Base-by-base conservation (phyloP, 2,797 vertebrate genomes). In the Propithecus perrieri region DNA sequence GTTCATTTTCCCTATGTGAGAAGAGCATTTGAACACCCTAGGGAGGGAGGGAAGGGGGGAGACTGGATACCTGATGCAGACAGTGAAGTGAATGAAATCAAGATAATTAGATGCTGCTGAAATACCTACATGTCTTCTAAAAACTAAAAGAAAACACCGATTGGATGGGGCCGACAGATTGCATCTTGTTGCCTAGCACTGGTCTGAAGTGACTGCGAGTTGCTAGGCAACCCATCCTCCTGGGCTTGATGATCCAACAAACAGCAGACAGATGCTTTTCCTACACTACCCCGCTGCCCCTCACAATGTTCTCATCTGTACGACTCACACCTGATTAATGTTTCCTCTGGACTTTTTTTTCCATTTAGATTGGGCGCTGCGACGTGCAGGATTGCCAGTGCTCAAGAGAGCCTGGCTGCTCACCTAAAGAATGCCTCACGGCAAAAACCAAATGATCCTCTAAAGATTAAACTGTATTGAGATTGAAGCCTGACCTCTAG, bases 161-260 rank as follows among this genome's bases (percentile, higher is more conserved):
- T 94, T 81, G 81, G 76, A 96, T 57, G 74, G 55, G 20, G 33
- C 92, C 96, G 96, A 96, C 97, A 98, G 94, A 97, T 94, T 79
- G 96, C 86, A 95, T 97, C 96, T 97, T 94, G 97, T 97, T 98
- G 97, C 96, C 97, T 98, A 93, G 97, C 97, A 95, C 96, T 96
- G 84, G 89, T 55, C 83, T 94, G 83, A 94, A 38, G 35, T 93
- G 96, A 96, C 96, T 95, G 95, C 67, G 86, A 74, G 97, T 98
- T 98, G 97, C 96, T 97, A 97, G 96, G 96, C 96, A 97, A 97
- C 95, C 88, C 78, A 65, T n/a, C 95, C 95, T 78, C 96, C 96
- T 92, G 97, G 89, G 91, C 95, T 95, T 50, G 92, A 75, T 95
- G 95, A 95, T 84, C 72, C 50, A 61, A 97, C 95, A 96, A 97